These are phyloP conservation scores for Dryomyza anilis DNA, from an alignment of 2,888 invertebrate species.

Conservation along the genomic window DNA sequence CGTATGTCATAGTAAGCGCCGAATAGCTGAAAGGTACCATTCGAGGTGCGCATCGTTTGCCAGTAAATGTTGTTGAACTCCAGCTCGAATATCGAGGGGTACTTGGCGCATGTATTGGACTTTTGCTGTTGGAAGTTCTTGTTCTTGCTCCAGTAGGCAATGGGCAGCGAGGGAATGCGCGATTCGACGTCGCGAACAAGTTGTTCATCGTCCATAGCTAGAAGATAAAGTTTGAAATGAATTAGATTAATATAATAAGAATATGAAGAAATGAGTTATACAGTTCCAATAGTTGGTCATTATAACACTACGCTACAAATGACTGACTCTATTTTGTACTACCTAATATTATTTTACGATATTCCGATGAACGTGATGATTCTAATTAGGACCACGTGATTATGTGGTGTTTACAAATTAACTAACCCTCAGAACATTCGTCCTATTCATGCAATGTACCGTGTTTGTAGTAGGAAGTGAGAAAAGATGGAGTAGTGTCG, in stretches of 20 bases:
- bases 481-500: too few species aligned
- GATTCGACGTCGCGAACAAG: slow-evolving; percentile 79
- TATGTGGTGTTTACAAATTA: too few species aligned
- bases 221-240: not conserved
- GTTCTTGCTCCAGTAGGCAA: slow-evolving; percentile 83
- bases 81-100: slow-evolving; percentile 86
- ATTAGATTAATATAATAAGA: not conserved
- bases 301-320: too few species aligned
- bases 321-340: too few species aligned
- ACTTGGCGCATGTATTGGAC: slow-evolving; percentile 76
- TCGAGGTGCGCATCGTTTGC: slow-evolving; percentile 81
- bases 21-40: slow-evolving; percentile 89
- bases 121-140: slow-evolving; percentile 69
- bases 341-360: too few species aligned
- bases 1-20: slow-evolving; percentile 89
- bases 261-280: not conserved
- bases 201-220: slow-evolving; percentile 70
- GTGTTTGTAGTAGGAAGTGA: too few species aligned
- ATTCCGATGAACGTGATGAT: too few species aligned
- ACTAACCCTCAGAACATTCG: too few species aligned
- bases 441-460: too few species aligned
- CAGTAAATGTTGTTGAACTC: slow-evolving; percentile 94
- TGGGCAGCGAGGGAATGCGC: slow-evolving; percentile 81
- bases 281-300: too few species aligned
- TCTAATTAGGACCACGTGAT: too few species aligned